These are phyloP conservation scores for Hesperophylax magnus DNA, from an alignment of 1,140 invertebrate species.

Conservation along the genomic window DNA sequence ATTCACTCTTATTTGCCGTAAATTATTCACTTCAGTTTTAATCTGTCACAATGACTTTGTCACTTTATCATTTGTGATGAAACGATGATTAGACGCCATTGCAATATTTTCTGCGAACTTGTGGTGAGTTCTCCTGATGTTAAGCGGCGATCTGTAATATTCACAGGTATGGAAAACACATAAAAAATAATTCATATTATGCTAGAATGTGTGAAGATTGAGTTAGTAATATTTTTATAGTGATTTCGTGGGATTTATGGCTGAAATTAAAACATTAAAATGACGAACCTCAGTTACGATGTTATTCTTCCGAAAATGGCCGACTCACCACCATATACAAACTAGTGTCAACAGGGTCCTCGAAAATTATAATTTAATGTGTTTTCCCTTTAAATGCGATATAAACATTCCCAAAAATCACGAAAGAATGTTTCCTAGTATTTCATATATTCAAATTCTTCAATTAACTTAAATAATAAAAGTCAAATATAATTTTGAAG, in stretches of 20 bases:
- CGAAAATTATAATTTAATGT: background rate
- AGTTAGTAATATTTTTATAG: slow-evolving; percentile 66
- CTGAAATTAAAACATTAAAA: slow-evolving; percentile 61
- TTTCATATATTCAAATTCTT: background rate
- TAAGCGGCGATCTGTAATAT: slow-evolving; percentile 69
- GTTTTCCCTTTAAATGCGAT: too few species aligned
- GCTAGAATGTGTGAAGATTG: slow-evolving; percentile 59
- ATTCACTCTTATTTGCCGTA: too few species aligned
- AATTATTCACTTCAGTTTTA: background rate
- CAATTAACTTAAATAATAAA: background rate
- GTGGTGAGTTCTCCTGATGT: slow-evolving; percentile 68
- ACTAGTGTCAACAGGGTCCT: slow-evolving; percentile 46
- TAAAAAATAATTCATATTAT: slow-evolving; percentile 64
- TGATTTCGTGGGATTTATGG: slow-evolving; percentile 60
- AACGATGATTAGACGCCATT: slow-evolving; percentile 68
- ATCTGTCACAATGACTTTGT: slow-evolving; percentile 1
- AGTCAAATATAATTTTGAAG: background rate
- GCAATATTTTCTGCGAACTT: slow-evolving; percentile 66
- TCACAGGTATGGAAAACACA: slow-evolving; percentile 65
- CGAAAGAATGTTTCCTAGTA: too few species aligned
- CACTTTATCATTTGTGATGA: slow-evolving; percentile 54
- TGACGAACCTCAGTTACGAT: slow-evolving; percentile 67
- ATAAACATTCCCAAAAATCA: too few species aligned
- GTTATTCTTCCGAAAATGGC: slow-evolving; percentile 70
- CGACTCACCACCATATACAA: slow-evolving; percentile 70